phyloP scores from a whole-genome alignment of 2,888 invertebrate genomes.

The Phrixothrix hirtus region DNA sequence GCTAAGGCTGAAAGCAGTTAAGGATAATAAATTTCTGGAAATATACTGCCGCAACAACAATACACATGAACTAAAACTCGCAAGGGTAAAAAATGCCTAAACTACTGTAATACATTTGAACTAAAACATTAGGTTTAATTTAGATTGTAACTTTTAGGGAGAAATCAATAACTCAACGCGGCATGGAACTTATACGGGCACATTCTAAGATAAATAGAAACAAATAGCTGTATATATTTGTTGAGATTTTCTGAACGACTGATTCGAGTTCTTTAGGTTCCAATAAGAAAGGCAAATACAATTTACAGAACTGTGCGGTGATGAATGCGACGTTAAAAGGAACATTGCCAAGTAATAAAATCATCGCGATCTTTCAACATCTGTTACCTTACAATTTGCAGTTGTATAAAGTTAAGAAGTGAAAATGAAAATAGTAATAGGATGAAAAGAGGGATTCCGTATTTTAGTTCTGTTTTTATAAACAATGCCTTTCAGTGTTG shows the following conservation, averaged over 20 bases:
- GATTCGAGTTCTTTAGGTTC: constrained; percentile 37
- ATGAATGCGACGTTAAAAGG: constrained; percentile 24
- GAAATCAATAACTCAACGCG: constrained; percentile 13
- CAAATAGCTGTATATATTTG: constrained; percentile 42
- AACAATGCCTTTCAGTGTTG: too few relatives aligned
- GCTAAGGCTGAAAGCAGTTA: constrained; percentile 25
- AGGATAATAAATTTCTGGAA: constrained; percentile 34
- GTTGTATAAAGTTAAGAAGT: background rate
- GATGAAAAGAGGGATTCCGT: background rate
- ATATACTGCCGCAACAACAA: constrained; percentile 48
- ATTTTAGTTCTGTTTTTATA: too few relatives aligned
- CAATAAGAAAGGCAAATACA: constrained; percentile 56
- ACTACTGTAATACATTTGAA: constrained; percentile 35
- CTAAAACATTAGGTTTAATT: constrained; percentile 19
- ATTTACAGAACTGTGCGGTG: constrained; percentile 50
- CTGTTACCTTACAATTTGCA: constrained; percentile 10
- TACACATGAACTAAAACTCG: constrained; percentile 51
- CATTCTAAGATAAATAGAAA: constrained; percentile 39
- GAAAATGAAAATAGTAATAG: background rate
- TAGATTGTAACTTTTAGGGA: constrained; percentile 9
- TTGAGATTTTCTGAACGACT: constrained; percentile 40
- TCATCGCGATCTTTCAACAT: constrained; percentile 6
- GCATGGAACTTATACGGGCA: constrained; percentile 1
- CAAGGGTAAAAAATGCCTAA: constrained; percentile 52
- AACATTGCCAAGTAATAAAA: constrained; percentile 21